These are phyloP conservation scores for Brachypodius melanocephalos DNA, from an alignment of 2,113 vertebrate genomes.

Conservation along the genomic window DNA sequence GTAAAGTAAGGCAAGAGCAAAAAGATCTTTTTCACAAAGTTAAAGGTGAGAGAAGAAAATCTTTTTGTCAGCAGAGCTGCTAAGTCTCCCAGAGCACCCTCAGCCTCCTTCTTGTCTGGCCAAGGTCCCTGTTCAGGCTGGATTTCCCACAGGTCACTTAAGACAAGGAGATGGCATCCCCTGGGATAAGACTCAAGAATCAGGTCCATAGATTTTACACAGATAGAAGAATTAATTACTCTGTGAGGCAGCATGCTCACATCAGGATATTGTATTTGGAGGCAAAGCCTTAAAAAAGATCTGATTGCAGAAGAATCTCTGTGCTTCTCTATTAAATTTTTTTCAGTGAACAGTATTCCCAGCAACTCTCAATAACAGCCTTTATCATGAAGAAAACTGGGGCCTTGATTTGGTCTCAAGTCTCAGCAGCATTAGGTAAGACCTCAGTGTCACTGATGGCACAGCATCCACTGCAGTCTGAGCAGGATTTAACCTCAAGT, in stretches of 20 bases:
- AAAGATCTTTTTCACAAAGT: neutral
- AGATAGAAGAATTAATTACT: neutral
- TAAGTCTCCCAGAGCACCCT: neutral
- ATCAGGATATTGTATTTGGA: neutral
- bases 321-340: neutral
- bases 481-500: neutral
- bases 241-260: neutral
- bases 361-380: neutral
- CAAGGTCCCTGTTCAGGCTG: neutral
- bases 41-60: neutral
- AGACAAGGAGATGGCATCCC: neutral
- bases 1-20: neutral
- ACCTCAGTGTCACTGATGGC: accelerated
- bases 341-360: neutral
- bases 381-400: neutral
- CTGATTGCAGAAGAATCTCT: neutral
- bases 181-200: neutral
- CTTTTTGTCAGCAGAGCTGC: neutral
- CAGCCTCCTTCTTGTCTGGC: neutral
- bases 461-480: neutral
- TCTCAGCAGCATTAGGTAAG: neutral
- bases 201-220: neutral
- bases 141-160: neutral
- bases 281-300: neutral
- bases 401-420: neutral